Conservation (phyloP, 2,888 invertebrate species). For the Cheilosia impressa region DNA sequence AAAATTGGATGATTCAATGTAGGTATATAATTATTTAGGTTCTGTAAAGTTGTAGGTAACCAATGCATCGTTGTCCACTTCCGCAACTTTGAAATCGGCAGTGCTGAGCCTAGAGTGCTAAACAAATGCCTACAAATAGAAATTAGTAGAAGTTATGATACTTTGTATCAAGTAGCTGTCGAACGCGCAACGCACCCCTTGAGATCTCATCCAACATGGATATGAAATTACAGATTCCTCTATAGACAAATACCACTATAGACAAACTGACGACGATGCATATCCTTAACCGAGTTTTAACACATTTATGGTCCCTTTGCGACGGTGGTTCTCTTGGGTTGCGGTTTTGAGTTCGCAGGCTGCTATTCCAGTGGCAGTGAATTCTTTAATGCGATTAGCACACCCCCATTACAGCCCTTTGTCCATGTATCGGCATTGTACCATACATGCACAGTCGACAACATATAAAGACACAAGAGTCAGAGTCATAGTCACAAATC, state of each 20-base stretch:
- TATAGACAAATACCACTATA: not conserved
- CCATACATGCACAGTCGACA: slow-evolving; percentile 6
- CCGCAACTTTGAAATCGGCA: no score
- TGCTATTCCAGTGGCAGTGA: slow-evolving; percentile 64
- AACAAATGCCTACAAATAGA: no score
- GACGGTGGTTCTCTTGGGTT: slow-evolving; percentile 57
- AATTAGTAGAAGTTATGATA: no score
- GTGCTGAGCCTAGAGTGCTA: no score
- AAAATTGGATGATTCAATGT: no score
- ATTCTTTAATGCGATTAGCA: slow-evolving; percentile 80
- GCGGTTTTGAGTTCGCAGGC: slow-evolving; percentile 39
- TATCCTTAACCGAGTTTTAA: slow-evolving; percentile 68
- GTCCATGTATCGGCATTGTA: slow-evolving; percentile 32
- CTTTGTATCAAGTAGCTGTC: no score
- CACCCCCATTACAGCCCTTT: slow-evolving; percentile 76
- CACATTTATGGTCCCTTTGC: slow-evolving; percentile 76
- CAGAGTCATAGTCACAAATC: slow-evolving; percentile 4
- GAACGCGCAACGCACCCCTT: no score
- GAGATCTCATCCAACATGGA: not conserved
- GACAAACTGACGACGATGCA: slow-evolving; percentile 7
- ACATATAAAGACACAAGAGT: slow-evolving; percentile 7
- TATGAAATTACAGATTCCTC: slow-evolving; percentile 3
- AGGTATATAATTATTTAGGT: no score
- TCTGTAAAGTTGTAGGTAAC: no score
- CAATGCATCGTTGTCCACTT: no score